Percentiles rank a stretch among this genome's conserved stretches.
Conservation (phyloP, 2,113 vertebrate genomes). For the Laticauda laticaudata region DNA sequence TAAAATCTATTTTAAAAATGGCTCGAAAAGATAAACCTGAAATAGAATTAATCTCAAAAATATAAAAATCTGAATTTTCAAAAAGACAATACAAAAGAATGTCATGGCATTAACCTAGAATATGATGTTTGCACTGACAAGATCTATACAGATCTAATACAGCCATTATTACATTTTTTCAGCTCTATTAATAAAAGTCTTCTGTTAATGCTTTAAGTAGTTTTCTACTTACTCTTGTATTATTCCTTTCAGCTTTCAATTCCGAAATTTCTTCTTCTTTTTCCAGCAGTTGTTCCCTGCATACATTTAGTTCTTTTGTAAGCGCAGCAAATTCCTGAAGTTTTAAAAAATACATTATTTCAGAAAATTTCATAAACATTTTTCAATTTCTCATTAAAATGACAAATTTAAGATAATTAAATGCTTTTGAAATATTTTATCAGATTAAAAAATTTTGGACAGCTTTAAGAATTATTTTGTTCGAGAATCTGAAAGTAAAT, state of each 20-base stretch:
- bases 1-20: background rate
- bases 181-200: background rate
- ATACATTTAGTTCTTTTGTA: conserved; percentile 96
- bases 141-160: background rate
- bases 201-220: background rate
- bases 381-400: background rate
- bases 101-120: background rate
- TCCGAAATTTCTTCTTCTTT: conserved; percentile 99
- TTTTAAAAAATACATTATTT: conserved; percentile 25
- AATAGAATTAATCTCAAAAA: conserved; percentile 8
- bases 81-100: background rate
- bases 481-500: background rate
- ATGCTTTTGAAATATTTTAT: background rate
- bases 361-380: background rate
- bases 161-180: background rate
- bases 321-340: conserved; percentile 95
- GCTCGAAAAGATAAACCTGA: background rate
- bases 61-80: background rate
- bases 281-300: conserved; percentile 94
- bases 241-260: conserved; percentile 98
- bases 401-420: background rate
- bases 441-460: background rate
- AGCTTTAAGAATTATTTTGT: background rate
- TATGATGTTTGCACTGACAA: background rate
- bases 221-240: conserved; percentile 84